These are phyloP conservation scores for Cepaea hortensis DNA, from an alignment of 2,888 invertebrate species.

Conservation along the genomic window DNA sequence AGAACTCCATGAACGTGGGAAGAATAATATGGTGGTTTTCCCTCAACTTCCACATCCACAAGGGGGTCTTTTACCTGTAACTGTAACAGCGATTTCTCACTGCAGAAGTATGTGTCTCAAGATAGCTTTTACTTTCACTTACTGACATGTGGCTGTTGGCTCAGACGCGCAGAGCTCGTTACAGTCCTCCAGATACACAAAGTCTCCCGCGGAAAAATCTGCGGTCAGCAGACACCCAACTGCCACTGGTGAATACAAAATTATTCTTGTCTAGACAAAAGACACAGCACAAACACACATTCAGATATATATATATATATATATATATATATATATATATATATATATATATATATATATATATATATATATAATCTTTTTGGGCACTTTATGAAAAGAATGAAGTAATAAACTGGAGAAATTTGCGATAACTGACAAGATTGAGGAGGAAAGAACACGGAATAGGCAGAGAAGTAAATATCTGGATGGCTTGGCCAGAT, in stretches of 20 bases:
- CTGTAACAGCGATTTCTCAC: neutral
- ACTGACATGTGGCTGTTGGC: neutral
- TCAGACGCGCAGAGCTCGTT: neutral
- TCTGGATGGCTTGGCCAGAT: too few species aligned
- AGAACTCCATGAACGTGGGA: too few species aligned
- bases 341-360: slow-evolving; percentile 33
- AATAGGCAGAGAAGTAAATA: too few species aligned
- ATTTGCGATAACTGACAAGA: too few species aligned
- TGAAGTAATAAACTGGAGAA: too few species aligned
- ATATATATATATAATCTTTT: slow-evolving; percentile 11
- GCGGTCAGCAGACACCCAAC: neutral
- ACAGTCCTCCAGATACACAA: neutral
- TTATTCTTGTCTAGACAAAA: too few species aligned
- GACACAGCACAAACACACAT: too few species aligned
- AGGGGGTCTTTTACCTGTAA: neutral
- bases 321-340: slow-evolving; percentile 14
- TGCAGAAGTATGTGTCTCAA: neutral
- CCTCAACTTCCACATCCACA: neutral
- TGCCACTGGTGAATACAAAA: neutral
- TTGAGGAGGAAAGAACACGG: too few species aligned
- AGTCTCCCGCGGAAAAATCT: neutral
- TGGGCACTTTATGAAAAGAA: neutral
- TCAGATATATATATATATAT: neutral
- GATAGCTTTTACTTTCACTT: neutral
- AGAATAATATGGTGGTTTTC: too few species aligned